These are phyloP conservation scores for Notolabrus celidotus DNA, from an alignment of 2,797 vertebrate species.

Conservation along the genomic window DNA sequence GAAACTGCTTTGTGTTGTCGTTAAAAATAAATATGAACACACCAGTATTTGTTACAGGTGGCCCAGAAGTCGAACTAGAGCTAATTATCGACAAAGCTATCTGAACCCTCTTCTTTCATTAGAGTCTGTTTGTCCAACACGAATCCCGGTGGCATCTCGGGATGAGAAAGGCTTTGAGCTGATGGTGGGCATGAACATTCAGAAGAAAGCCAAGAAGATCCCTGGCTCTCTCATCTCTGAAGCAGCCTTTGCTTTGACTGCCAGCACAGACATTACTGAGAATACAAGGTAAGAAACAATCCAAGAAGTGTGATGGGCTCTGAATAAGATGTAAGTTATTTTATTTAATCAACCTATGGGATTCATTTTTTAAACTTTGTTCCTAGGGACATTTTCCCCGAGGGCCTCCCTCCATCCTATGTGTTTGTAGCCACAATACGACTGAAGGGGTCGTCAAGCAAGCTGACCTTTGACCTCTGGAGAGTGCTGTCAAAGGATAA, in stretches of 20 bases:
- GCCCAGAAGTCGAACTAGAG: background rate
- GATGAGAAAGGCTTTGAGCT: conserved; percentile 90
- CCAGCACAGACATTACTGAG: conserved; percentile 82
- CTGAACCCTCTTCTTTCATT: background rate
- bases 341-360: background rate
- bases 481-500: conserved; percentile 84
- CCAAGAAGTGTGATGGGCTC: fast-evolving
- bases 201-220: conserved; percentile 82
- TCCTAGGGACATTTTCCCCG: conserved; percentile 87
- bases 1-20: background rate
- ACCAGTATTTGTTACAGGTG: background rate
- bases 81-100: background rate
- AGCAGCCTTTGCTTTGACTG: conserved; percentile 76
- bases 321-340: background rate
- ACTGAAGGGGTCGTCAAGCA: conserved; percentile 70
- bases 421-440: conserved; percentile 88
- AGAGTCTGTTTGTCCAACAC: conserved; percentile 89
- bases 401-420: conserved; percentile 88
- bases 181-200: conserved; percentile 85
- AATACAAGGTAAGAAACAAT: conserved; percentile 78
- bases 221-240: conserved; percentile 83
- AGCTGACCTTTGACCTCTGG: conserved; percentile 84
- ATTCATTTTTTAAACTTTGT: background rate
- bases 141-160: conserved; percentile 87
- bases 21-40: background rate